These are phyloP conservation scores for Aphelocoma californica DNA, from an alignment of 2,797 vertebrate species.

Conservation along the genomic window DNA sequence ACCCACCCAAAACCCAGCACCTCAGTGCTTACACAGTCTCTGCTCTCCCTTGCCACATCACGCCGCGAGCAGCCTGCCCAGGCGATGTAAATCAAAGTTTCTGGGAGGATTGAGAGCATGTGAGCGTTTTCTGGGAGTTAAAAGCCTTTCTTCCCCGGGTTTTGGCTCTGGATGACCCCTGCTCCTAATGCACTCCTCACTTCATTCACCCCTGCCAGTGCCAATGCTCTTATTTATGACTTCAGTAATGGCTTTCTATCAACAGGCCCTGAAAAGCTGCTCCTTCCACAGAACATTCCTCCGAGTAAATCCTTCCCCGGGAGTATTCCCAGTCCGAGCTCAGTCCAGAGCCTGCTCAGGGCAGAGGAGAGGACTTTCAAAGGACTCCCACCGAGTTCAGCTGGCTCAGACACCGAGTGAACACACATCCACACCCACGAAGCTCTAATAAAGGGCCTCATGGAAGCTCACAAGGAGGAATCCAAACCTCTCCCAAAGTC, in stretches of 20 bases:
- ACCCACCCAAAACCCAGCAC: fast-evolving
- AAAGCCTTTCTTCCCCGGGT: neutral
- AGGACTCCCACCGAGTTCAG: conserved; percentile 6
- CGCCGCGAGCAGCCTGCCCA: neutral
- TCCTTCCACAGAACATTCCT: conserved; percentile 15
- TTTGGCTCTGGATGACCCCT: conserved; percentile 11
- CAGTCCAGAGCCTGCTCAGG: neutral
- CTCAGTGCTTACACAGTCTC: fast-evolving
- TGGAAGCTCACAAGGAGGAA: neutral
- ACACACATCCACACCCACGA: conserved; percentile 15
- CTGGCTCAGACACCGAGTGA: conserved; percentile 5
- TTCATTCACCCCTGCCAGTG: conserved; percentile 31
- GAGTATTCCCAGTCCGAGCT: neutral
- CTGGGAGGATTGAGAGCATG: neutral
- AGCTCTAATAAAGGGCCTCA: neutral
- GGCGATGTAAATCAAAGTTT: neutral
- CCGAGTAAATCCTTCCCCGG: neutral
- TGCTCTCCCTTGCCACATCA: neutral
- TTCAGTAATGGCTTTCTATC: conserved; percentile 14
- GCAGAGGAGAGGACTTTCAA: conserved; percentile 34
- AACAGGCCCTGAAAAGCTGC: neutral
- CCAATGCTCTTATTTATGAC: conserved; percentile 31
- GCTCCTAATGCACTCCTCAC: conserved; percentile 48
- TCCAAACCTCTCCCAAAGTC: neutral
- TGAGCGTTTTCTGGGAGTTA: neutral